A percentile compares a stretch with the other conserved stretches of the same genome.
Conservation (phyloP, 2,113 vertebrate genomes). For the Trematomus loennbergii region DNA sequence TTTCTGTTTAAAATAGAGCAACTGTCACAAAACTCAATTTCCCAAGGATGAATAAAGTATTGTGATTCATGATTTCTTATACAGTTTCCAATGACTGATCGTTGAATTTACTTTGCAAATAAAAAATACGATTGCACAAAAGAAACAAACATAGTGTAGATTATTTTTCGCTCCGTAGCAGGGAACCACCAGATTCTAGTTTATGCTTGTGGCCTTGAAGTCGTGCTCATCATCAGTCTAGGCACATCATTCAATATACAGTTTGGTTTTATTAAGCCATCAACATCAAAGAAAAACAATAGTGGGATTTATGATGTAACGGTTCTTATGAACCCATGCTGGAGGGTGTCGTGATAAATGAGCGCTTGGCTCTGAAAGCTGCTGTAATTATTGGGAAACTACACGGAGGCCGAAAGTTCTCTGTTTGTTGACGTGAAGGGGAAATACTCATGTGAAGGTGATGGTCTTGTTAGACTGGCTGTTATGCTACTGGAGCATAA, state of each 20-base stretch:
- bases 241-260: slow-evolving; percentile 29
- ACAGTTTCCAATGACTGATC: not conserved
- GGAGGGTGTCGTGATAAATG: slow-evolving; percentile 31
- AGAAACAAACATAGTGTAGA: not conserved
- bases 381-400: slow-evolving; percentile 44
- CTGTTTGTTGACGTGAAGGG: slow-evolving; percentile 10
- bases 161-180: too few species aligned
- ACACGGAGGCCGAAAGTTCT: slow-evolving; percentile 27
- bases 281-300: slow-evolving; percentile 56
- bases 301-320: slow-evolving; percentile 35
- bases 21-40: too few species aligned
- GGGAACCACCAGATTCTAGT: not conserved
- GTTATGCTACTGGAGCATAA: not conserved
- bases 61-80: not conserved
- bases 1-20: too few species aligned
- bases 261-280: slow-evolving; percentile 40
- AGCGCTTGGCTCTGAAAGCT: slow-evolving; percentile 42
- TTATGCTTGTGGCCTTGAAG: slow-evolving; percentile 25
- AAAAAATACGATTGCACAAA: not conserved
- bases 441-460: not conserved
- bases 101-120: too few species aligned
- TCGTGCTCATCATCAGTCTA: slow-evolving; percentile 34
- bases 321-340: slow-evolving; percentile 33
- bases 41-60: too few species aligned
- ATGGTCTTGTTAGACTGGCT: not conserved